Evolutionary conservation across 2,797 vertebrate species (phyloP), one percentile per base, ranked within the genome.

Genomic region (Chaetodon trifasciatus): DNA sequence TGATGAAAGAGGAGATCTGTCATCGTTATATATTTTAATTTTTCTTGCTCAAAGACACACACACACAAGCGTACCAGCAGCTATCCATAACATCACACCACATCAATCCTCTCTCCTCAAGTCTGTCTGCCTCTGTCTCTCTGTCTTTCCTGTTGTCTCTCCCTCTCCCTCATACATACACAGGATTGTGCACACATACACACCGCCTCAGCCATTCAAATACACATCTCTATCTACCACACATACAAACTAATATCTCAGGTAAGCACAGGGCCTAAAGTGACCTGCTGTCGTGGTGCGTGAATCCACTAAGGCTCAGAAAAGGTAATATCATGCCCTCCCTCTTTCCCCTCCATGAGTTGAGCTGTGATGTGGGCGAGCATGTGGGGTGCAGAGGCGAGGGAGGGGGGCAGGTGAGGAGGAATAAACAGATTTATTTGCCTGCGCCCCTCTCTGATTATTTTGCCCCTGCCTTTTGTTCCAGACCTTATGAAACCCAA

Each of bases 401-500:
- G 74, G 71, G 80, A 79, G 79, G 84, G 83, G 83, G 82, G 87
- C 81, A 81, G 85, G 89, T 89, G 91, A 92, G 84, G 88, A 92
- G 96, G 95, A 94, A 95, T 97, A 96, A 96, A 97, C 94, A 93
- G 93, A 94, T 96, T 95, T 96, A 96, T 97, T 97, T 96, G 91
- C 94, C 93, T 94, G 92, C 90, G 90, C 92, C 91, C 86, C 94
- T 96, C 94, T 96, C 93, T 95, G 94, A 95, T 96, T 95, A 92
- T 94, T 94, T 95, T 94, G 91, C 92, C 93, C 90, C 84, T 90
- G 90, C 93, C 94, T 94, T 94, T 95, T 96, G 94, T 96, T 96
- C 93, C 92, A 94, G 96, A 95, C 95, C 95, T 97, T 97, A 97
- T 97, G 96, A 98, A 97, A 96, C 96, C 95, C 95, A 98, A 97